A percentile compares a stretch with the other conserved stretches of the same genome.
These are phyloP conservation scores for Zhuqinia jingwanae DNA, from an alignment of 2,888 invertebrate genomes.

Conservation along the genomic window DNA sequence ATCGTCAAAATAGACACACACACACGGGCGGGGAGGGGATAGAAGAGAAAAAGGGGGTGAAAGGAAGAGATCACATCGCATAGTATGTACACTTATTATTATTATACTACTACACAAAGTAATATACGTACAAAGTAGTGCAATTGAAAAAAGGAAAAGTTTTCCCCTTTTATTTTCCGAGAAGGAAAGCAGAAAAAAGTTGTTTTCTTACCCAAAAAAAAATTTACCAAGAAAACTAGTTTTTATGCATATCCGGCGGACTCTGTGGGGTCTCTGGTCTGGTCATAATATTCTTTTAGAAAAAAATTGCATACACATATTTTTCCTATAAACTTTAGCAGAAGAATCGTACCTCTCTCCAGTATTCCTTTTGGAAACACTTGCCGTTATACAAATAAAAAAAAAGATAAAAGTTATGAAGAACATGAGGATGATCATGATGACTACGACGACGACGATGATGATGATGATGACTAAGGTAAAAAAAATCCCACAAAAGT, in stretches of 20 bases:
- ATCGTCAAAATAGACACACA: neutral
- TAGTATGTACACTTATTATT: no score
- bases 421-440: neutral
- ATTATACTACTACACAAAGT: constrained; percentile 35
- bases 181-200: constrained; percentile 1
- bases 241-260: constrained; percentile 22
- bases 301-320: neutral
- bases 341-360: no score
- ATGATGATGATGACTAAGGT: constrained; percentile 17
- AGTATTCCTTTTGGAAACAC: neutral
- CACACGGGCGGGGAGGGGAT: no score
- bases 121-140: constrained; percentile 37
- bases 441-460: no score
- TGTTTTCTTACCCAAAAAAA: neutral
- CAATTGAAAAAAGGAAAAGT: constrained; percentile 26
- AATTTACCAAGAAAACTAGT: neutral
- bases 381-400: constrained; percentile 13
- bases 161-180: neutral
- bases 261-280: neutral
- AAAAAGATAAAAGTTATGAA: constrained; percentile 35
- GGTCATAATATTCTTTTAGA: neutral
- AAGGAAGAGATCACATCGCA: constrained; percentile 34
- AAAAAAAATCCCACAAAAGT: constrained; percentile 3
- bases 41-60: neutral
- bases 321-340: no score